phyloP scores from a whole-genome alignment of 2,113 vertebrate species.

The Dromas ardeola region DNA sequence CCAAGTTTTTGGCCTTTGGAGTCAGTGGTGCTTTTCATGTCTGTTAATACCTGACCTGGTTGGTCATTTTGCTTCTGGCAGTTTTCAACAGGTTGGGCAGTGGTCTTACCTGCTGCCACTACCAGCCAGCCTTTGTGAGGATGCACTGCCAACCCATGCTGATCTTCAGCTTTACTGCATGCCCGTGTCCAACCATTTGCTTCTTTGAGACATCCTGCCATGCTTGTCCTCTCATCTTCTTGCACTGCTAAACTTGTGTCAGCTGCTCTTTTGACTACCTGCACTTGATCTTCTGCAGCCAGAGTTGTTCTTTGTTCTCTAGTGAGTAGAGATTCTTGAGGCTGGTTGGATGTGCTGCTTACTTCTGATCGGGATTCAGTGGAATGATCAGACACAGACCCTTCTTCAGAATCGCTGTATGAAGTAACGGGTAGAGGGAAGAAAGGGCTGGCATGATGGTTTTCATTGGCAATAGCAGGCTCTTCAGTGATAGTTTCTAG shows the following conservation, averaged over 20 bases:
- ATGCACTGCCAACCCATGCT: not conserved
- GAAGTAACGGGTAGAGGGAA: not conserved
- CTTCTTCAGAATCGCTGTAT: slow-evolving; percentile 29
- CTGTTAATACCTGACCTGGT: not conserved
- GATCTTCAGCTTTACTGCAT: not conserved
- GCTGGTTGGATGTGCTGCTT: not conserved
- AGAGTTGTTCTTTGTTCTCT: not conserved
- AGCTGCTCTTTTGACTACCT: not conserved
- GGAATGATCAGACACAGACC: slow-evolving; percentile 9
- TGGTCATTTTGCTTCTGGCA: not conserved
- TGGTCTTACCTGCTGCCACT: not conserved
- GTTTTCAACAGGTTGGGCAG: not conserved
- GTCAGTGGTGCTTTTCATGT: not conserved
- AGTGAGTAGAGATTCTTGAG: not conserved
- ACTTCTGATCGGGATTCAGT: not conserved
- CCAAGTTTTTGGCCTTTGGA: not conserved
- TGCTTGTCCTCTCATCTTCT: not conserved
- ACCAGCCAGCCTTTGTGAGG: not conserved
- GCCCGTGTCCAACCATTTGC: not conserved
- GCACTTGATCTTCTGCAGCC: not conserved
- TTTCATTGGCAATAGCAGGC: slow-evolving; percentile 65
- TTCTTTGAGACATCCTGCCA: not conserved
- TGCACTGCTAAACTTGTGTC: not conserved
- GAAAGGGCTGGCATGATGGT: slow-evolving; percentile 15
- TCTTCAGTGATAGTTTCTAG: slow-evolving; percentile 85